Evolutionary conservation across 2,797 vertebrate genomes (phyloP).

Genomic region (Apogon talboti): DNA sequence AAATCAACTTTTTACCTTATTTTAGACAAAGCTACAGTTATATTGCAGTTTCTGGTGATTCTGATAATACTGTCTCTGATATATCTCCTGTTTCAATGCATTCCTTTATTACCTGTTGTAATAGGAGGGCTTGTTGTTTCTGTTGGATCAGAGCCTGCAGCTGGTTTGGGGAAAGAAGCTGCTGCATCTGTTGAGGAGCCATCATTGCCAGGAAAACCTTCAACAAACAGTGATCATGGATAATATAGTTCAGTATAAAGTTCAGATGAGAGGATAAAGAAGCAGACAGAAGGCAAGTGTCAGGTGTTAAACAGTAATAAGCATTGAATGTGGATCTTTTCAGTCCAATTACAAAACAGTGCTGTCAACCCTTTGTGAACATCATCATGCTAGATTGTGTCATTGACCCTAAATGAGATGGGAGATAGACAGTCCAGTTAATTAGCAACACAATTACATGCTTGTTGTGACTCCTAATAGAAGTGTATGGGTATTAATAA

Average conservation of each 20-base stretch:
- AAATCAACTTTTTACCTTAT: too few species aligned
- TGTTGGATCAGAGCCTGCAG: slow-evolving; percentile 94
- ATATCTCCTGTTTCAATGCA: neutral
- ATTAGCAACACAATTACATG: slow-evolving; percentile 82
- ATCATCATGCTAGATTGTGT: slow-evolving; percentile 61
- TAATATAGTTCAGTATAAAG: slow-evolving; percentile 1
- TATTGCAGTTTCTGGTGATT: too few species aligned
- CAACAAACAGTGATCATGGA: slow-evolving; percentile 63
- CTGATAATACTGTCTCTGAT: too few species aligned
- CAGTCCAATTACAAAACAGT: slow-evolving; percentile 64
- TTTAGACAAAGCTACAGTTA: too few species aligned
- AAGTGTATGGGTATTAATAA: slow-evolving; percentile 81
- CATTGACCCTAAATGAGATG: slow-evolving; percentile 70
- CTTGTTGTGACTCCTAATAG: slow-evolving; percentile 80
- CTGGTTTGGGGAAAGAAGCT: slow-evolving; percentile 86
- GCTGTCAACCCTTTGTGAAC: slow-evolving; percentile 63
- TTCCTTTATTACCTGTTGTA: slow-evolving; percentile 90
- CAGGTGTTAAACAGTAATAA: slow-evolving; percentile 64
- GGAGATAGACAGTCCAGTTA: slow-evolving; percentile 63
- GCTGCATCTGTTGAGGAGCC: slow-evolving; percentile 94
- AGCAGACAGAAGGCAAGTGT: slow-evolving; percentile 36
- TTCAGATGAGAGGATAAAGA: slow-evolving; percentile 52
- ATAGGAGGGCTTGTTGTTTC: slow-evolving; percentile 92
- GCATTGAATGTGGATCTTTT: slow-evolving; percentile 45
- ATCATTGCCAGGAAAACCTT: slow-evolving; percentile 93